These are phyloP conservation scores for Brachyalestes nurse DNA, from an alignment of 2,797 vertebrate genomes.

Conservation along the genomic window DNA sequence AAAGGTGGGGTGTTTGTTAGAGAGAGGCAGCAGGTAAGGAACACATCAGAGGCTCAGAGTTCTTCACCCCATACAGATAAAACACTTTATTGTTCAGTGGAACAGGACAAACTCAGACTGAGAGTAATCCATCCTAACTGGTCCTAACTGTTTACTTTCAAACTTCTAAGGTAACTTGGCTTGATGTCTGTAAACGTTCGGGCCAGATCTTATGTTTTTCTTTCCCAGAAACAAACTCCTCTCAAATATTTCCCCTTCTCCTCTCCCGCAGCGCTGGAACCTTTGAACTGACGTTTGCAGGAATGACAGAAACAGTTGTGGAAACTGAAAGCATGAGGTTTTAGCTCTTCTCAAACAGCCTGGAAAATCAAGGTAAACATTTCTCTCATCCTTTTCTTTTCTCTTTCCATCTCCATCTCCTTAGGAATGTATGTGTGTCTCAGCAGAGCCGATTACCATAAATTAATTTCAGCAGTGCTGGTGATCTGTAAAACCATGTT, in stretches of 20 bases:
- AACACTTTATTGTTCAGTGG: too few relatives aligned
- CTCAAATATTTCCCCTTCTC: slow-evolving; percentile 16
- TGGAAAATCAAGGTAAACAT: slow-evolving; percentile 56
- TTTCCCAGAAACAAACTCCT: not conserved
- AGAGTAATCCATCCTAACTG: not conserved
- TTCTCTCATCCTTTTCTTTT: slow-evolving; percentile 29
- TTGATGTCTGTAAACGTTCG: not conserved
- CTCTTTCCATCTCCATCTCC: not conserved
- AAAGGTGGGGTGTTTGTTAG: too few relatives aligned
- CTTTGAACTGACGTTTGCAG: slow-evolving; percentile 11
- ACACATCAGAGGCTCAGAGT: too few relatives aligned
- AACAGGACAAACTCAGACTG: not conserved
- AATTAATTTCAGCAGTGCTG: slow-evolving; percentile 8
- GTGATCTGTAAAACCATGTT: slow-evolving; percentile 6
- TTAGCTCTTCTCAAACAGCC: slow-evolving; percentile 13
- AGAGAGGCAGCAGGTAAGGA: not conserved
- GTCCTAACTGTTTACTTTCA: not conserved
- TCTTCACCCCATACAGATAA: too few relatives aligned
- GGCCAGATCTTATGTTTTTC: slow-evolving; percentile 3
- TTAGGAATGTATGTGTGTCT: slow-evolving; percentile 4
- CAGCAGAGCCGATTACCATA: slow-evolving; percentile 2
- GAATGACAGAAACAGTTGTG: not conserved
- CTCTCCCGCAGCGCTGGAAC: slow-evolving; percentile 5
- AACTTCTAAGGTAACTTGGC: not conserved
- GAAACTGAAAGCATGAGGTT: not conserved